phyloP scores from a whole-genome alignment of 37 sponge, comb jelly and placozoan species.

The Axinella damicornis region DNA sequence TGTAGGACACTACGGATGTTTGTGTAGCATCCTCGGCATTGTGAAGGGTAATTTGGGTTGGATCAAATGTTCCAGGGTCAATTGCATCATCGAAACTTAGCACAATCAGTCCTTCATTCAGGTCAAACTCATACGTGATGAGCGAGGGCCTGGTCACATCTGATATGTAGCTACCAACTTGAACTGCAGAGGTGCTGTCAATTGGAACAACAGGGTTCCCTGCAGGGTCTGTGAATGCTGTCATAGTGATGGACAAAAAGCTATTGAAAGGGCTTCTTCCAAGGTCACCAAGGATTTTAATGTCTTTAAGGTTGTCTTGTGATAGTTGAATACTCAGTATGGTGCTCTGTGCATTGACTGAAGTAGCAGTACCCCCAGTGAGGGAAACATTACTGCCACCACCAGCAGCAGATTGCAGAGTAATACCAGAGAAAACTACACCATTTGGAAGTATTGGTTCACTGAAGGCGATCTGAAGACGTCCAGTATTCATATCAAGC shows the following conservation, averaged over 20 bases:
- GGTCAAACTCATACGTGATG: constrained; percentile 54
- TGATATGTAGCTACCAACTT: constrained; percentile 21
- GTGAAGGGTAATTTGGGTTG: constrained; percentile 71
- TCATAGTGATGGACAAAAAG: constrained; percentile 53
- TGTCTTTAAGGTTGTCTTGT: constrained; percentile 52
- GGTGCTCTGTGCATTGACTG: constrained; percentile 43
- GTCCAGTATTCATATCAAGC: constrained; percentile 86
- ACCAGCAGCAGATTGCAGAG: constrained; percentile 55
- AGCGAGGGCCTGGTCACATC: constrained; percentile 69
- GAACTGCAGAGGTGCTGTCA: constrained; percentile 1
- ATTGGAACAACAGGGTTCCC: constrained; percentile 58
- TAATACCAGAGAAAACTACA: constrained; percentile 61
- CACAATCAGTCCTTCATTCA: constrained; percentile 49
- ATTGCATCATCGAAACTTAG: constrained; percentile 89
- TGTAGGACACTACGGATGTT: constrained; percentile 38
- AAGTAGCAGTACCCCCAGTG: constrained; percentile 46
- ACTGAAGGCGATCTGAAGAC: constrained; percentile 66
- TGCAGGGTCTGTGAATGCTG: constrained; percentile 83
- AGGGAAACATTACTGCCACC: constrained; percentile 39
- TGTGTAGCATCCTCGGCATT: constrained; percentile 32
- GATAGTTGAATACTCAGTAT: constrained; percentile 61
- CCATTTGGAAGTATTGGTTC: constrained; percentile 81
- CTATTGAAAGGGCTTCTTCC: constrained; percentile 26
- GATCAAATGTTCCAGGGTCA: constrained; percentile 51
- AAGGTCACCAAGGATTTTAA: constrained; percentile 67